Base-by-base conservation (phyloP, 1,140 invertebrate species). In the Arctopsyche grandis region DNA sequence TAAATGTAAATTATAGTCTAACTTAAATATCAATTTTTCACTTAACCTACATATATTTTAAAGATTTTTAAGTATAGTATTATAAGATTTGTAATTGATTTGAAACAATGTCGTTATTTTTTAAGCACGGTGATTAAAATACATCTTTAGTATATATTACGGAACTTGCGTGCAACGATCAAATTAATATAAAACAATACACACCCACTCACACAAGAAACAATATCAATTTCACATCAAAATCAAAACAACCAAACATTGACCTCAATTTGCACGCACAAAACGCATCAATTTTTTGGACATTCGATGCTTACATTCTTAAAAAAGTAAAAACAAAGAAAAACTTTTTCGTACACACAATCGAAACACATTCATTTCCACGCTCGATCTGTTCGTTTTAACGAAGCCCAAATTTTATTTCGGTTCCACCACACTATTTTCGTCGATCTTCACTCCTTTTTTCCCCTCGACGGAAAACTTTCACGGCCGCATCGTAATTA, bases 331-430 rank as follows among this genome's bases (percentile, higher is more conserved):
- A 66, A 26, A 19, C 22, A 66, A n/a, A n/a, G n/a, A n/a, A n/a
- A n/a, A n/a, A n/a, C n/a, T n/a, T n/a, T n/a, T 26, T 66, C 63
- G 7, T 24, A 66, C 21, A 60, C 56, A 66, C 63, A 10, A 24
- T 22, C 58, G 58, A 63, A 63, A 63, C n/a, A 19, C 22, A 24
- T 14, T 52, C 10, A 16, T 14, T 24, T 52, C 71, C 71, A 74
- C 52, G 71, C 71, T 74, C 52, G 71, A 58, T 56, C 56, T 74
- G 12, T 12, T 58, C 71, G 14, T 58, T 74, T 74, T 74, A 74
- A 74, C 24, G 52, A 74, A 73, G 14, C 7, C 5, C 7, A 16
- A 16, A 7, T 19, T 26, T 22, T 26, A 5, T 66, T 66, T 66
- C 21, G 14, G 3, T 56, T 52, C 10, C 14, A 0, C 46, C 26